Base-by-base conservation (phyloP, 2,888 invertebrate species). In the Sericinus montela region DNA sequence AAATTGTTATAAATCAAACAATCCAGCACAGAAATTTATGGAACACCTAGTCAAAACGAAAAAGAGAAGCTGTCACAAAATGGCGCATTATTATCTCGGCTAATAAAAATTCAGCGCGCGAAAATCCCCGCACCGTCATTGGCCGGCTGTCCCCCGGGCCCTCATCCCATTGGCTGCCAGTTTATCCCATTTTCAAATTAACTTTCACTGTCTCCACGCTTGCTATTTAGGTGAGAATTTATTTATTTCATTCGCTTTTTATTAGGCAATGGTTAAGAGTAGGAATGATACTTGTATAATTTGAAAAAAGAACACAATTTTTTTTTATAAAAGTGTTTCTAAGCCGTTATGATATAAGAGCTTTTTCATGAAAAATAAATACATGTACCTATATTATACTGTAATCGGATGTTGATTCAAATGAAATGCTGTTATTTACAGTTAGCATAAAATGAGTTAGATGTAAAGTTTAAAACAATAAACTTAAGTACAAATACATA, bases 71-170 rank as follows among this genome's bases (percentile, higher is more conserved):
- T 77, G 80, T 79, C 77, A 70, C 84, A 83, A 85, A 84, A 86
- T 86, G 87, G 83, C 83, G 80, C 72, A 75, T 83, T 86, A 86
- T 86, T 86, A 86, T 86, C 84, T 75, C 54, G 63, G 79, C 84
- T 87, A 88, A 88, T 88, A 88, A 87, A 88, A 87, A 88, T 87
- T 86, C 87, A 82, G 82, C 84, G 85, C 87, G 87, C 87, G 87
- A 84, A 88, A 85, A 84, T 81, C 76, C 71, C 65, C 54, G 65
- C 66, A 62, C 60, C 58, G 63, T 66, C 67, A 86, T 87, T 87
- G 85, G 87, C 55, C 70, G 69, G 52, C 65, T 64, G 69, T 74
- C 79, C 85, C 82, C 62, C 61, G 76, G 66, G 77, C 69, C 63
- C 62, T 60, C 58, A 54, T 71, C 64, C 77, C 68, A 86, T 88